A percentile compares a stretch with the other conserved stretches of the same genome.
Evolutionary conservation across 1,140 invertebrate genomes (phyloP).

Genomic region (Ylistrum balloti): DNA sequence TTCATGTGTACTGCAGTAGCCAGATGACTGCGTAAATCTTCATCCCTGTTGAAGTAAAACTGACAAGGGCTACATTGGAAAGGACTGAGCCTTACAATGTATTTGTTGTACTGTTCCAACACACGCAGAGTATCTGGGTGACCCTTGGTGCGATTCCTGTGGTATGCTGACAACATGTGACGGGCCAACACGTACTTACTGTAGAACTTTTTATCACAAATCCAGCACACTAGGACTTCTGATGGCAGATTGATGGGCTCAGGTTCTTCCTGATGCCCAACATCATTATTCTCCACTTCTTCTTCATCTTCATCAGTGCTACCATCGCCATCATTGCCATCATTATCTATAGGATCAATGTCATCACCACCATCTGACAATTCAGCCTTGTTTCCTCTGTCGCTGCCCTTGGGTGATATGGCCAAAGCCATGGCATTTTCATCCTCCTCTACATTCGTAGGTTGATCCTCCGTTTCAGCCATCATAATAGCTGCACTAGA

Average conservation of each 20-base stretch:
- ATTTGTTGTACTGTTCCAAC: conserved; percentile 89
- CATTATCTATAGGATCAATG: neutral
- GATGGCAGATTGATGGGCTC: neutral
- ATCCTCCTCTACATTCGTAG: neutral
- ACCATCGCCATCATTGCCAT: conserved; percentile 37
- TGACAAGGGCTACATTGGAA: conserved; percentile 92
- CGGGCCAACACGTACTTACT: conserved; percentile 76
- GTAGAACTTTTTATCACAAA: conserved; percentile 78
- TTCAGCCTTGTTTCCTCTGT: neutral
- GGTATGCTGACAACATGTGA: conserved; percentile 77
- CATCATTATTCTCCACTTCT: neutral
- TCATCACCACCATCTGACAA: neutral
- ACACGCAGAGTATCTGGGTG: conserved; percentile 85
- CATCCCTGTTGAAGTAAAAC: conserved; percentile 91
- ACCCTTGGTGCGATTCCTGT: conserved; percentile 72
- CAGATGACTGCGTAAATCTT: conserved; percentile 90
- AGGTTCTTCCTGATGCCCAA: neutral
- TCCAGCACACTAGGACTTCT: conserved; percentile 76
- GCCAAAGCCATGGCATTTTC: neutral
- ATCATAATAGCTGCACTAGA: neutral
- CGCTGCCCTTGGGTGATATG: neutral
- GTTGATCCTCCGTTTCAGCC: conserved; percentile 10
- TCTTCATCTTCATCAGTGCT: conserved; percentile 32
- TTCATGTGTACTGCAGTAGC: conserved; percentile 85
- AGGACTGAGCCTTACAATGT: conserved; percentile 90